A percentile compares a stretch with the other conserved stretches of the same genome.
Conservation (phyloP, 2,888 invertebrate species). For the Drosophila infuscata region DNA sequence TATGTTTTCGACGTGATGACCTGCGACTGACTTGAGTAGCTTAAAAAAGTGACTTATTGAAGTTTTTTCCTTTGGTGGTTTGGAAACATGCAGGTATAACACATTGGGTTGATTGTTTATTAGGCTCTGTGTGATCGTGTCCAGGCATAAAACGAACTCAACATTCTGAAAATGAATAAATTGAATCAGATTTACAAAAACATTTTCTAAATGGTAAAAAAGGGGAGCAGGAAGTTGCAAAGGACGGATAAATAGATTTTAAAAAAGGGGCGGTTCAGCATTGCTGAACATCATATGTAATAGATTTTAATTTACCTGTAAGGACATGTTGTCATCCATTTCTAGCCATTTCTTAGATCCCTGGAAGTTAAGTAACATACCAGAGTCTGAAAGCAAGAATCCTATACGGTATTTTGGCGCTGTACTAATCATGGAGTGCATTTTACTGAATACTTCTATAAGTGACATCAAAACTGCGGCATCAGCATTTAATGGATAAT, state of each 20-base stretch:
- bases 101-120: conserved; percentile 43
- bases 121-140: conserved; percentile 90
- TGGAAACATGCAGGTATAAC: conserved; percentile 96
- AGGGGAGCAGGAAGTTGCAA: neutral
- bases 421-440: conserved; percentile 91
- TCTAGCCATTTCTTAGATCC: conserved; percentile 98
- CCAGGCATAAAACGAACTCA: conserved; percentile 95
- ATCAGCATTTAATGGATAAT: conserved; percentile 94
- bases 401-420: conserved; percentile 92
- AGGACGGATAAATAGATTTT: neutral
- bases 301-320: conserved; percentile 87
- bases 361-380: conserved; percentile 95
- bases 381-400: conserved; percentile 95
- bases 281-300: neutral
- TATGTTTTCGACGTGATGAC: conserved; percentile 84
- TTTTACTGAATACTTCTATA: conserved; percentile 93
- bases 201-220: neutral
- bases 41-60: conserved; percentile 89
- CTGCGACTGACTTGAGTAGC: conserved; percentile 87
- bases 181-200: neutral
- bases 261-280: neutral
- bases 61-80: conserved; percentile 95
- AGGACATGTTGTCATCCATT: conserved; percentile 86
- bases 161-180: conserved; percentile 88
- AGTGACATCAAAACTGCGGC: conserved; percentile 94